Conservation (phyloP, 1,140 invertebrate genomes). For the Caenorhabditis remanei region DNA sequence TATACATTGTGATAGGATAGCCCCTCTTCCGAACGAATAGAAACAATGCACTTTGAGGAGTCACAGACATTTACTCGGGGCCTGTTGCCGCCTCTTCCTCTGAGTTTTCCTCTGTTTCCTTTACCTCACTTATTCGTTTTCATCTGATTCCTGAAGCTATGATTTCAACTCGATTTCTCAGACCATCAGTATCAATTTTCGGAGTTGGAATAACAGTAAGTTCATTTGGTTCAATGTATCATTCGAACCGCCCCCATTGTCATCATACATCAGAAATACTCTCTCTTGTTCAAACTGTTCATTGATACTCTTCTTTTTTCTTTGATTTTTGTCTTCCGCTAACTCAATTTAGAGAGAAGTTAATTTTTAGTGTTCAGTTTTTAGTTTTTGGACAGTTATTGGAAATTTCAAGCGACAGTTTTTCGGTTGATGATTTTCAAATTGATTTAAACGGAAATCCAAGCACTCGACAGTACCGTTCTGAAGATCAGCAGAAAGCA, state of each 20-base stretch:
- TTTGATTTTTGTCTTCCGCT: background rate
- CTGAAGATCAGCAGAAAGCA: too few species aligned
- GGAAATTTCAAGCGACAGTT: too few species aligned
- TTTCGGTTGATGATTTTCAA: too few species aligned
- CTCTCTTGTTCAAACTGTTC: background rate
- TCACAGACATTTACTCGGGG: slow-evolving; percentile 9
- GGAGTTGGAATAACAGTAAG: slow-evolving; percentile 25
- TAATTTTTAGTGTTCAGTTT: too few species aligned
- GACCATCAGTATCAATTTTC: slow-evolving; percentile 25
- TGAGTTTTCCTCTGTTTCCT: slow-evolving; percentile 7
- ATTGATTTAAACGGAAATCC: too few species aligned
- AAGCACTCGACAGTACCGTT: too few species aligned
- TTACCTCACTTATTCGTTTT: background rate
- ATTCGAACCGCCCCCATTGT: background rate
- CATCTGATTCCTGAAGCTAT: background rate
- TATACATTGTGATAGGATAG: slow-evolving; percentile 32
- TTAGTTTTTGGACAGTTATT: too few species aligned
- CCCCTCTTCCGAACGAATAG: background rate
- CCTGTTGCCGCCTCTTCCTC: background rate
- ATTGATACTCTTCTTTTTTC: background rate
- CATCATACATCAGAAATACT: slow-evolving; percentile 1
- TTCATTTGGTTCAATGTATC: slow-evolving; percentile 48
- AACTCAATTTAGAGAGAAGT: background rate
- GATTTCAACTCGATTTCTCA: slow-evolving; percentile 36
- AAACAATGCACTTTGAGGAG: slow-evolving; percentile 40